Evolutionary conservation across 2,113 vertebrate genomes (phyloP).

Genomic region (Vicugna pacos): DNA sequence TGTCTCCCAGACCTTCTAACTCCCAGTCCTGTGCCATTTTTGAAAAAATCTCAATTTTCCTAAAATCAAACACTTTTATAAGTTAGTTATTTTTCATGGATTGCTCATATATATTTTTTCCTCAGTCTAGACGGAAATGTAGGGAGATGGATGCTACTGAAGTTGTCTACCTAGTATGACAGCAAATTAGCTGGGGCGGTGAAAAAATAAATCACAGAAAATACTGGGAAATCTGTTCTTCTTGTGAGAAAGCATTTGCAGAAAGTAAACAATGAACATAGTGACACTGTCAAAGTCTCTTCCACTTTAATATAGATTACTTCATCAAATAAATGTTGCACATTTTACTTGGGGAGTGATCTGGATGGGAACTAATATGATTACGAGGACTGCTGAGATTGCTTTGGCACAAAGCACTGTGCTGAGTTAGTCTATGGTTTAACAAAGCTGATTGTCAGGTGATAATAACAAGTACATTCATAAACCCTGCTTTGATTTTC

Average conservation of each 20-base stretch:
- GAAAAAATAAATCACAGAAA: conserved; percentile 77
- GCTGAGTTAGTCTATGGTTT: not conserved
- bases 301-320: conserved; percentile 43
- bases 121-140: conserved; percentile 69
- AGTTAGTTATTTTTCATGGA: conserved; percentile 57
- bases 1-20: not conserved
- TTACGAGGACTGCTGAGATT: conserved; percentile 68
- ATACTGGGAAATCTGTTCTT: conserved; percentile 66
- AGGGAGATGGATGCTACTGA: conserved; percentile 60
- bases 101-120: conserved; percentile 56
- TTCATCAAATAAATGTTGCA: not conserved
- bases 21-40: not conserved
- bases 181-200: conserved; percentile 73
- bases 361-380: conserved; percentile 69
- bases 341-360: conserved; percentile 63
- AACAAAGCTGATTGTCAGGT: not conserved
- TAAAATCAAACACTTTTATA: conserved; percentile 6
- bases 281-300: not conserved
- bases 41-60: not conserved
- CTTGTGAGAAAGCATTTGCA: conserved; percentile 33
- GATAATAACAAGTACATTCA: not conserved
- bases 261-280: not conserved
- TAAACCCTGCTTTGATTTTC: not conserved
- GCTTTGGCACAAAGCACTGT: conserved; percentile 69
- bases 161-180: conserved; percentile 70